phyloP scores from a whole-genome alignment of 2,113 vertebrate genomes.

The Semnornis frantzii region DNA sequence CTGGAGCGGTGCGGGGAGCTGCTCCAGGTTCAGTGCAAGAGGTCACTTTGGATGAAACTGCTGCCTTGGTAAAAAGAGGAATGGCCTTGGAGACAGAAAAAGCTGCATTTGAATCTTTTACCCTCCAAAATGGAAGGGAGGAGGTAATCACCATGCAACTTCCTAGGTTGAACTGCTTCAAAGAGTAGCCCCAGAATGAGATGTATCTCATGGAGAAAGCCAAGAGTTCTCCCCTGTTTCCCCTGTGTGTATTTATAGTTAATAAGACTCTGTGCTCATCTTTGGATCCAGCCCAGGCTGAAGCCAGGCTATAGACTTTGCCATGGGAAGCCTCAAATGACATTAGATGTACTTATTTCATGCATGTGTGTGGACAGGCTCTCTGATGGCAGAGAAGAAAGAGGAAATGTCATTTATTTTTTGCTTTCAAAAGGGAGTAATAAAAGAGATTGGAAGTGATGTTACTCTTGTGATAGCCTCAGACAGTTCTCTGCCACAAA shows the following conservation, averaged over 20 bases:
- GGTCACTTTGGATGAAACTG: not conserved
- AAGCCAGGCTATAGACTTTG: not conserved
- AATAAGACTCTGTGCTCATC: not conserved
- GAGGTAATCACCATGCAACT: not conserved
- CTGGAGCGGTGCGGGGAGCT: too few relatives aligned
- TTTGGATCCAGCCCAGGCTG: not conserved
- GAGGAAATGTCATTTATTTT: not conserved
- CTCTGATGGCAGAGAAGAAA: not conserved
- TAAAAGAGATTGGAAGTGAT: not conserved
- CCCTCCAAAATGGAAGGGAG: not conserved
- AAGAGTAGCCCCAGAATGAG: not conserved
- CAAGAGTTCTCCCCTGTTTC: not conserved
- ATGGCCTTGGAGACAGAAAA: not conserved
- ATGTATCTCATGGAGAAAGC: not conserved
- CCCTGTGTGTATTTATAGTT: not conserved
- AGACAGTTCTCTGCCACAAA: not conserved
- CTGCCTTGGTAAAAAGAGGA: not conserved
- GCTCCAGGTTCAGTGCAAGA: not conserved
- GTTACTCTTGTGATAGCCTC: not conserved
- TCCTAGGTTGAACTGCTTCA: not conserved
- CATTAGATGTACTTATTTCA: not conserved
- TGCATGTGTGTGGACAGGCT: slow-evolving; percentile 24
- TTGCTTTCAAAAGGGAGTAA: not conserved
- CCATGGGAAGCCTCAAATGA: not conserved
- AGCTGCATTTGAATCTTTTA: not conserved